A percentile compares a stretch with the other conserved stretches of the same genome.
Conservation (phyloP, 2,888 invertebrate genomes). For the Mesorhabditis spiculigera region DNA sequence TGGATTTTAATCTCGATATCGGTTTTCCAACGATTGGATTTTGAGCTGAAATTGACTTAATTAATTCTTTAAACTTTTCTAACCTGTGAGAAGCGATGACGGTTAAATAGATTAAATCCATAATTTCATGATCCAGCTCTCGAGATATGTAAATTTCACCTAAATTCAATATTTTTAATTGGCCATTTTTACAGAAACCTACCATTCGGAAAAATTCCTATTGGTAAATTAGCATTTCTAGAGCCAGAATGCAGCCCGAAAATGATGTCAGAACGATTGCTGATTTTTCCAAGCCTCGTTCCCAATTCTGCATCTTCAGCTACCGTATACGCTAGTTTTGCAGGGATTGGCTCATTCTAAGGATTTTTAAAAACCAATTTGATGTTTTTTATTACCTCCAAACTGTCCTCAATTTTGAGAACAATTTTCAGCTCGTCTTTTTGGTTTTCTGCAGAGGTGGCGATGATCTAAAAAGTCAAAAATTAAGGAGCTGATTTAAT, state of each 20-base stretch:
- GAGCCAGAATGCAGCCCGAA: not conserved
- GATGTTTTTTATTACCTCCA: not conserved
- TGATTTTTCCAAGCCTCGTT: not conserved
- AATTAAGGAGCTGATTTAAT: not conserved
- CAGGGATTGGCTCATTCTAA: not conserved
- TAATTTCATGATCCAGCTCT: not conserved
- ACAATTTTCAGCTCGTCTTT: not conserved
- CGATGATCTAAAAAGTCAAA: not conserved
- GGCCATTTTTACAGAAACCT: not conserved
- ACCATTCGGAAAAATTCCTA: not conserved
- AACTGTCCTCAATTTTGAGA: not conserved
- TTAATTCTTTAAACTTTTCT: no score
- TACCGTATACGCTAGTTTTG: not conserved
- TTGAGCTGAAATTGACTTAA: not conserved
- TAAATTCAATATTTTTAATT: not conserved
- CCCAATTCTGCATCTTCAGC: not conserved
- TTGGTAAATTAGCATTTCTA: not conserved
- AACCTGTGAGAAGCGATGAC: conserved; percentile 3
- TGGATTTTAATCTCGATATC: not conserved
- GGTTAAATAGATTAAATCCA: not conserved
- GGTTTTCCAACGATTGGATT: not conserved
- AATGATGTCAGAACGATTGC: not conserved
- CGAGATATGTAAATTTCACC: not conserved
- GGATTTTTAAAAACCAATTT: no score
- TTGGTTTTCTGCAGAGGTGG: not conserved